Evolutionary conservation across 2,888 invertebrate genomes (phyloP), one percentile per base, ranked within the genome.

Genomic region (Zootermopsis nevadensis): DNA sequence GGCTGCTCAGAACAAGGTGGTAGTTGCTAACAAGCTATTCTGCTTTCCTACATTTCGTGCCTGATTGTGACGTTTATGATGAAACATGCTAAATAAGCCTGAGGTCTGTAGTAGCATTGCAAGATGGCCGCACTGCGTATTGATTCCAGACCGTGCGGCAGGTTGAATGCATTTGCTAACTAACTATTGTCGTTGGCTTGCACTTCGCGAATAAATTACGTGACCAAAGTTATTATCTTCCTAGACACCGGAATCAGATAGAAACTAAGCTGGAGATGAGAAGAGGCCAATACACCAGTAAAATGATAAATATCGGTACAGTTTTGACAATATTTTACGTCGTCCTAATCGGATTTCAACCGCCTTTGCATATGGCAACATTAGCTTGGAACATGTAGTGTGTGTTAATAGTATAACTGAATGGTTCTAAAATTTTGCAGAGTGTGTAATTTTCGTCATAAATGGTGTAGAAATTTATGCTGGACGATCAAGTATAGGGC

Each of bases 131-230:
- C 33, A 31, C 31, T 33, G 69, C 69, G 69, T 69, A 69, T 69
- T 69, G 33, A 69, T 69, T 69, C 8, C 69, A 31, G 69, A 31
- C 12, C 31, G 33, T 27, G 69, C 1, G 69, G 10, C 69, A 6
- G 22, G 22, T 8, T 69, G 69, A 69, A 69, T 69, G 15, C 69
- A 31, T 69, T 69, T 69, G 69, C 69, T 69, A 69, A 69, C 69
- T 69, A 69, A 69, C 69, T 69, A 69, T 69, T 69, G 69, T 69
- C 31, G 69, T 69, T 69, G 31, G 69, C 31, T 69, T 31, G 31
- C 33, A 69, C 8, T 69, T 4, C 6, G 69, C 69, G 33, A 31
- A 69, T 69, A 69, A 69, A 69, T 69, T 69, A 69, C 33, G 31
- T 69, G 69, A 69, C 69, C 69, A 31, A 69, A 69, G 33, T 69